Evolutionary conservation across 1,140 invertebrate genomes (phyloP), one percentile per base, ranked within the genome.

Genomic region (Helicoverpa armigera): DNA sequence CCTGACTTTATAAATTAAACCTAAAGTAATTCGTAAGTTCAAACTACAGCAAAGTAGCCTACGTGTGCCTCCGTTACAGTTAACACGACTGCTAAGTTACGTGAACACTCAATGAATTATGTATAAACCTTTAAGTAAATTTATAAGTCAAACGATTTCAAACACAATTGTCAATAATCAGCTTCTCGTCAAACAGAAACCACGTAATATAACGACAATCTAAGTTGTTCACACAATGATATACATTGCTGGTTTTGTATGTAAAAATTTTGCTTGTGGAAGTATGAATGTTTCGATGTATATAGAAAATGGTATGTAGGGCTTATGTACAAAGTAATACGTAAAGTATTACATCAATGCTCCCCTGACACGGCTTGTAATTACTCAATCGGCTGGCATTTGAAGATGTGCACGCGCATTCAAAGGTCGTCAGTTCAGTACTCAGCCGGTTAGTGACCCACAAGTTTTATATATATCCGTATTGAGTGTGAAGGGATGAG

Each of bases 341-440:
- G 61, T 56, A 79, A 70, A 79, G 65, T 70, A 58, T 79, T 79
- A 79, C 76, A 70, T 78, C 61, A 78, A 67, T 48, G 76, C 16
- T 56, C 31, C 53, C 23, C 76, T 70, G 53, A 79, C 76, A 69
- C 63, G 35, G 60, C 67, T 63, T 23, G 74, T 82, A 84, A 84
- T 86, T 84, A 83, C 83, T 84, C 83, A 84, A 85, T 81, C 31
- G 67, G 48, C 60, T 85, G 83, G 69, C 85, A 86, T 86, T 86
- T 80, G 73, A 60, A 80, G 85, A 83, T 78, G 82, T 67, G 77
- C 61, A 65, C 23, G 63, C 51, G 48, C 58, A 58, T 16, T 43
- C 12, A 84, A 86, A 86, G 85, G 85, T 86, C 85, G 67, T 50
- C 69, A 67, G 74, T 79, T 72, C 75, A 54, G 73, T 79, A 75